Percentiles rank a stretch among this genome's conserved stretches.
These are phyloP conservation scores for Anodontia alba DNA, from an alignment of 2,888 invertebrate genomes.

Conservation along the genomic window DNA sequence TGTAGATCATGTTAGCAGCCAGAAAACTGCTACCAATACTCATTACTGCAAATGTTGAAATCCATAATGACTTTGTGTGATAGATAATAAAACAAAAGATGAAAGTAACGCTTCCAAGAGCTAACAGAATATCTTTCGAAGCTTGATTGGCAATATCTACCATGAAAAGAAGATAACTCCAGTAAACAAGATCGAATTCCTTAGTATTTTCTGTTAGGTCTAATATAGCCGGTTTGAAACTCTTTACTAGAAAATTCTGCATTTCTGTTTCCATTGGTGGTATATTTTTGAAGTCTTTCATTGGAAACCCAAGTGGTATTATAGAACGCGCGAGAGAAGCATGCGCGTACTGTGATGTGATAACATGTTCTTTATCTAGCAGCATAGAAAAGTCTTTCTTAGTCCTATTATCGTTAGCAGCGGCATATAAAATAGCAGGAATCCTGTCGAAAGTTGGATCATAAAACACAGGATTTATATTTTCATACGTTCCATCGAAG, in stretches of 20 bases:
- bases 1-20: slow-evolving; percentile 71
- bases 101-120: slow-evolving; percentile 67
- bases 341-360: slow-evolving; percentile 39
- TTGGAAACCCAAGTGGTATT: slow-evolving; percentile 65
- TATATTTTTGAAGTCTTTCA: slow-evolving; percentile 39
- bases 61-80: slow-evolving; percentile 73
- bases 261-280: slow-evolving; percentile 57
- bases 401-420: slow-evolving; percentile 58
- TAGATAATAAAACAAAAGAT: slow-evolving; percentile 70
- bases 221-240: slow-evolving; percentile 54
- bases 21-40: slow-evolving; percentile 73
- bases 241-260: slow-evolving; percentile 50
- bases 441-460: slow-evolving; percentile 71
- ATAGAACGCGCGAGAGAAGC: slow-evolving; percentile 60
- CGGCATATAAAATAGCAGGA: slow-evolving; percentile 59
- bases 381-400: slow-evolving; percentile 62
- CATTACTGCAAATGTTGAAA: slow-evolving; percentile 67
- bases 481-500: slow-evolving; percentile 72
- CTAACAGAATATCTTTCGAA: slow-evolving; percentile 61
- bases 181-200: slow-evolving; percentile 64
- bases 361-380: slow-evolving; percentile 54
- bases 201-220: background rate
- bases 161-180: slow-evolving; percentile 61
- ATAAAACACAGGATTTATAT: slow-evolving; percentile 64
- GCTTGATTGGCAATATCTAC: slow-evolving; percentile 65